Conservation (phyloP, 2,888 invertebrate genomes). For the Phaonia tiefii region DNA sequence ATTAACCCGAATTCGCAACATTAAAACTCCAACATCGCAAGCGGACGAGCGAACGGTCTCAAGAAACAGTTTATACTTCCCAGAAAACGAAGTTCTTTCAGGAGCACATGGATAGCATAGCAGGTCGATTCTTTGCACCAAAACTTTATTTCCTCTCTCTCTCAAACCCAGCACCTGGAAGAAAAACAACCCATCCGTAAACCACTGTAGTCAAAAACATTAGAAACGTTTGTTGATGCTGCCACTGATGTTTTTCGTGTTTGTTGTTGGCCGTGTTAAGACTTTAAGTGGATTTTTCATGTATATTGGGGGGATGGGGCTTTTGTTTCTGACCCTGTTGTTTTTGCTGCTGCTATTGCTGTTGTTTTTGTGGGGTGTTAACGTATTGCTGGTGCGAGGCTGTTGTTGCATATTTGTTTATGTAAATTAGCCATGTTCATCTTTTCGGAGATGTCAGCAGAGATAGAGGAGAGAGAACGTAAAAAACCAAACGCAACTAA, state of each 20-base stretch:
- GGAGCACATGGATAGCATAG: no score
- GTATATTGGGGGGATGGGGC: conserved; percentile 9
- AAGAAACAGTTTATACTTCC: no score
- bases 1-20: no score
- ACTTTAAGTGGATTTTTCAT: conserved; percentile 52
- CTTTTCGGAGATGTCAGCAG: conserved; percentile 22
- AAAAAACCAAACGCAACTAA: not conserved
- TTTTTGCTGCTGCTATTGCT: conserved; percentile 21
- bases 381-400: conserved; percentile 19
- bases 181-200: no score
- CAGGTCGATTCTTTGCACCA: no score
- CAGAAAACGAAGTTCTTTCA: no score
- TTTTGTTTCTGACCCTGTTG: conserved; percentile 12
- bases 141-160: no score
- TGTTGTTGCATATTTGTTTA: conserved; percentile 47
- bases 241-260: not conserved
- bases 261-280: conserved; percentile 7
- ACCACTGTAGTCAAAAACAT: no score
- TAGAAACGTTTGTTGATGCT: not conserved
- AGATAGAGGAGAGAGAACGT: not conserved
- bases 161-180: no score
- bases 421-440: conserved; percentile 63
- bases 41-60: no score
- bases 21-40: no score
- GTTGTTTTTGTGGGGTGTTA: conserved; percentile 47